Conservation (phyloP, 1,140 invertebrate species). For the Camponotus vicinus region DNA sequence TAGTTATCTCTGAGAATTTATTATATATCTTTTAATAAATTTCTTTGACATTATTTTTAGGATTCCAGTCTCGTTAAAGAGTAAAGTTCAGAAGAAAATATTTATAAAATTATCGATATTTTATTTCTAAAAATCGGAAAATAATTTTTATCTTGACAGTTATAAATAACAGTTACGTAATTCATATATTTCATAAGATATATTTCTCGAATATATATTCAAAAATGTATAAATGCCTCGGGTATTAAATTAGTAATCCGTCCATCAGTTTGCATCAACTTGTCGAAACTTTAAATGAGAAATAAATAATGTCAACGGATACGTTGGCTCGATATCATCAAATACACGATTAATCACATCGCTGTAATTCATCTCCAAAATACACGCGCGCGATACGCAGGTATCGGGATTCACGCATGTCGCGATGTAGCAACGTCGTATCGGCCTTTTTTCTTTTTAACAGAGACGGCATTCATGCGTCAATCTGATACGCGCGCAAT, state of each 20-base stretch:
- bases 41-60: not conserved
- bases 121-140: not conserved
- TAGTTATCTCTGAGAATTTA: not conserved
- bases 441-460: slow-evolving; percentile 30
- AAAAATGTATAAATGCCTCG: not conserved
- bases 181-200: no score
- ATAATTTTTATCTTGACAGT: no score
- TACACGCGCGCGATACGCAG: not conserved
- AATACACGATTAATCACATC: not conserved
- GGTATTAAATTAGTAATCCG: not conserved
- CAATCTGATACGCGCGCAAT: slow-evolving; percentile 57
- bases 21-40: not conserved
- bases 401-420: not conserved
- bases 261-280: not conserved
- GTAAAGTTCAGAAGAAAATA: not conserved
- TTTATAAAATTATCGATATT: not conserved
- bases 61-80: not conserved
- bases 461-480: slow-evolving; percentile 39
- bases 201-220: no score
- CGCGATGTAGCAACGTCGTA: slow-evolving; percentile 17
- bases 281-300: not conserved
- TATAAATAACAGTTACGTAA: no score
- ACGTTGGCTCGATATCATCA: slow-evolving; percentile 1
- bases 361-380: not conserved
- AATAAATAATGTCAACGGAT: not conserved